A percentile compares a stretch with the other conserved stretches of the same genome.
These are phyloP conservation scores for Cochlearius cochlearius DNA, from an alignment of 2,113 vertebrate species.

Conservation along the genomic window DNA sequence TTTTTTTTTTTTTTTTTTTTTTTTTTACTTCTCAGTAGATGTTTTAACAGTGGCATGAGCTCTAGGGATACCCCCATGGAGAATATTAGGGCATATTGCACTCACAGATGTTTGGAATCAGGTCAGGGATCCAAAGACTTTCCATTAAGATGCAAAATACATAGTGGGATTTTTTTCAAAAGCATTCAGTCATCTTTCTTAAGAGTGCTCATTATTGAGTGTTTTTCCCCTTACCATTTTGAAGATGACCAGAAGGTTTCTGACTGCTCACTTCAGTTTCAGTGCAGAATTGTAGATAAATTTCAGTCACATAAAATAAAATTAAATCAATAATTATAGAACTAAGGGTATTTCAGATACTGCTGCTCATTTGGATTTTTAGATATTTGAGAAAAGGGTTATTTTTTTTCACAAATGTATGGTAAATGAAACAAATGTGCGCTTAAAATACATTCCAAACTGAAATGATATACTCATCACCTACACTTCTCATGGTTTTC, in stretches of 20 bases:
- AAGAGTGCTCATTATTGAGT: neutral
- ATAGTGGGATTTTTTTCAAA: neutral
- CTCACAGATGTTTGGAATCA: constrained; percentile 24
- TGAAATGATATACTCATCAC: neutral
- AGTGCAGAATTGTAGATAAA: neutral
- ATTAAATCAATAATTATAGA: neutral
- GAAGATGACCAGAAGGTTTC: neutral
- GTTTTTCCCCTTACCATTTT: neutral
- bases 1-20: neutral
- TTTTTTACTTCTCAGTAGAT: neutral
- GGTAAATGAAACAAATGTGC: neutral
- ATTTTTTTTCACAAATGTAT: neutral
- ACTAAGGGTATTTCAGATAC: neutral
- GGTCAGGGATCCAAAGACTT: constrained; percentile 27
- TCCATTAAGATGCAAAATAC: neutral
- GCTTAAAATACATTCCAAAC: neutral
- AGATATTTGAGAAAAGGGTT: neutral
- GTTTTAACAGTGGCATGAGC: neutral
- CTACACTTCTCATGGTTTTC: neutral
- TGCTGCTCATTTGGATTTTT: neutral
- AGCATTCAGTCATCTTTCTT: neutral
- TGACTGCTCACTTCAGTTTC: neutral
- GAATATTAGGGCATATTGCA: neutral
- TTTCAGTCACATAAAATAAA: neutral
- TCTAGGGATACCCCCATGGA: neutral